Conservation (phyloP, 92 coral and sea anemone genomes). For the Actinostola sp. region DNA sequence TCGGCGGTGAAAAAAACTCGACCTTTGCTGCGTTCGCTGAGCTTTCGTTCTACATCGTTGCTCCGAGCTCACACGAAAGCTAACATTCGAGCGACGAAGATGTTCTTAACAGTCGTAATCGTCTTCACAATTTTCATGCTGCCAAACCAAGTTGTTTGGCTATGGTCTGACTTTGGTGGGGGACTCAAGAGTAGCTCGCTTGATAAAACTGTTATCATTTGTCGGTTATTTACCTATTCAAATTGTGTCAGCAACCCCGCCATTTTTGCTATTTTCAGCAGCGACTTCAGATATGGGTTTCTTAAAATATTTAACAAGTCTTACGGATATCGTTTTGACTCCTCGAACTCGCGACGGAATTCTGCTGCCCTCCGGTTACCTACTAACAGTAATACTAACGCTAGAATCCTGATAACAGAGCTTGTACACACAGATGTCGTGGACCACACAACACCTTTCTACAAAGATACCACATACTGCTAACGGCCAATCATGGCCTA, state of each 20-base stretch:
- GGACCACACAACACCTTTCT: not conserved
- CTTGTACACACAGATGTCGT: not conserved
- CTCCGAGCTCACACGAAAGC: slow-evolving; percentile 11
- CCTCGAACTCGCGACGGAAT: not conserved
- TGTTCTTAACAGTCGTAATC: slow-evolving; percentile 87
- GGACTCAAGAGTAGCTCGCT: slow-evolving; percentile 51
- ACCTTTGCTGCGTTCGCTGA: slow-evolving; percentile 15
- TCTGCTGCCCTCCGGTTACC: not conserved
- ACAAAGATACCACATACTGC: not conserved
- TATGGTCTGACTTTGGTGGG: slow-evolving; percentile 91
- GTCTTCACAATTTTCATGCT: slow-evolving; percentile 88
- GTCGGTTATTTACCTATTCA: slow-evolving; percentile 89
- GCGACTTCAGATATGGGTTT: slow-evolving; percentile 81
- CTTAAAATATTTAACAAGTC: slow-evolving; percentile 36
- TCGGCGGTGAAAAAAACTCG: slow-evolving; percentile 5
- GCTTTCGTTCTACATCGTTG: slow-evolving; percentile 21
- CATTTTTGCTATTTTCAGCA: slow-evolving; percentile 80
- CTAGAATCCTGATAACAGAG: not conserved
- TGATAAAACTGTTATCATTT: slow-evolving; percentile 63
- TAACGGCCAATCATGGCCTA: not conserved
- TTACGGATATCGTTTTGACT: not conserved
- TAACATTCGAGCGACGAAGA: slow-evolving; percentile 76
- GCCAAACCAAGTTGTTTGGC: slow-evolving; percentile 95
- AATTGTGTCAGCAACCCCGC: slow-evolving; percentile 88
- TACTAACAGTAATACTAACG: not conserved